Conservation (phyloP, 2,797 vertebrate species). For the Moxostoma hubbsi region DNA sequence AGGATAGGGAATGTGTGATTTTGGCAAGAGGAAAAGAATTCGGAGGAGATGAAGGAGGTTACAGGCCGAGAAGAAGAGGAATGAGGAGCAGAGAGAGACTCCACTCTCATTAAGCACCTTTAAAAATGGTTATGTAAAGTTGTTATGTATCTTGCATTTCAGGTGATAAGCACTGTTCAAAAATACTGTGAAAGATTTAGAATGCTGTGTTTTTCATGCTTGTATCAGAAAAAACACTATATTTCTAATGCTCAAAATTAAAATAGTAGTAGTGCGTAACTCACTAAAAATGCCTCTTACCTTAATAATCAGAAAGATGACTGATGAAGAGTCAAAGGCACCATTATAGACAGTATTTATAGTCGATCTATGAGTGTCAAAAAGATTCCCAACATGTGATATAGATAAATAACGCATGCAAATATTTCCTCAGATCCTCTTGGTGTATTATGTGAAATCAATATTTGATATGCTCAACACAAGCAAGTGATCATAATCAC, state of each 20-base stretch:
- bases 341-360: constrained; percentile 91
- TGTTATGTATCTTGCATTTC: too few relatives aligned
- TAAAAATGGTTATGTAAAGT: background rate
- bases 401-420: background rate
- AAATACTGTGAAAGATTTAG: too few relatives aligned
- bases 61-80: constrained; percentile 82
- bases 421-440: too few relatives aligned
- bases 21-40: constrained; percentile 86
- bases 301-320: constrained; percentile 87
- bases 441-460: background rate
- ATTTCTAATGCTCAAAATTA: too few relatives aligned
- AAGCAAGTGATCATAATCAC: background rate
- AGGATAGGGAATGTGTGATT: constrained; percentile 81
- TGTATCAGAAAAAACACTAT: too few relatives aligned
- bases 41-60: constrained; percentile 81
- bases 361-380: constrained; percentile 84
- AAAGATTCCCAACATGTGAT: constrained; percentile 87
- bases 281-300: constrained; percentile 64
- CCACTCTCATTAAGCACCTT: constrained; percentile 82
- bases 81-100: constrained; percentile 76
- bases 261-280: background rate
- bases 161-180: too few relatives aligned
- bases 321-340: constrained; percentile 88
- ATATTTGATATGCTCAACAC: background rate
- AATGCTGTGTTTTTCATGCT: too few relatives aligned